phyloP scores from a whole-genome alignment of 2,797 vertebrate genomes.

The Pelochelys cantorii region DNA sequence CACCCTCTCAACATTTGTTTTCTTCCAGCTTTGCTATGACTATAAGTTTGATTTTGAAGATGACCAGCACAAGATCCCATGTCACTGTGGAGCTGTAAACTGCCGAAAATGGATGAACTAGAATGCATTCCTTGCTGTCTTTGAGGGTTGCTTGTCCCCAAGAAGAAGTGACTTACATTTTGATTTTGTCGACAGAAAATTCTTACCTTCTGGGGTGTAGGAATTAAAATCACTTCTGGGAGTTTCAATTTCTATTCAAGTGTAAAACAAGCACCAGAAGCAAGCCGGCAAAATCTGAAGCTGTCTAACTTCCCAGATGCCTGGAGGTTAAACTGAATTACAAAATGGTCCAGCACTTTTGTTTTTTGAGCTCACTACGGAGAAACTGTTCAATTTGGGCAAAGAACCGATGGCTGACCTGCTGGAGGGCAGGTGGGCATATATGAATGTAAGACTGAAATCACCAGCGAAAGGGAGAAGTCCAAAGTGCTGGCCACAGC shows the following conservation, averaged over 20 bases:
- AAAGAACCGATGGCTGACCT: constrained; percentile 79
- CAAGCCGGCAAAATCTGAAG: constrained; percentile 50
- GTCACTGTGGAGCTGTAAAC: constrained; percentile 95
- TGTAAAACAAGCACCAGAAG: constrained; percentile 52
- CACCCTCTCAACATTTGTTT: not conserved
- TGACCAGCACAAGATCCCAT: constrained; percentile 95
- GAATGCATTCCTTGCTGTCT: constrained; percentile 86
- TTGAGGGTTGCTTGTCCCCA: constrained; percentile 81
- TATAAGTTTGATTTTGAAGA: constrained; percentile 95
- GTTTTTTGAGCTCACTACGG: constrained; percentile 80
- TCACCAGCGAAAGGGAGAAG: constrained; percentile 97
- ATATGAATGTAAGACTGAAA: constrained; percentile 92
- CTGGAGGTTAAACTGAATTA: constrained; percentile 53
- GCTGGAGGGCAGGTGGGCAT: constrained; percentile 74
- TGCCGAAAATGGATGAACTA: constrained; percentile 99
- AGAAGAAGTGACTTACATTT: constrained; percentile 79
- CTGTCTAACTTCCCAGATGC: constrained; percentile 39
- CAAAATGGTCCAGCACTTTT: constrained; percentile 83
- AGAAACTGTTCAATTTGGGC: constrained; percentile 82
- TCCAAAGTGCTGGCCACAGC: constrained; percentile 98
- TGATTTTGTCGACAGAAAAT: constrained; percentile 64
- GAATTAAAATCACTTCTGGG: constrained; percentile 70
- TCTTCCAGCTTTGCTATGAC: constrained; percentile 94
- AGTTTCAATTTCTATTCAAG: constrained; percentile 43
- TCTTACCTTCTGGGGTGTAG: constrained; percentile 54